Evolutionary conservation across 1,140 invertebrate species (phyloP).

Genomic region (Drosophila ficusphila): DNA sequence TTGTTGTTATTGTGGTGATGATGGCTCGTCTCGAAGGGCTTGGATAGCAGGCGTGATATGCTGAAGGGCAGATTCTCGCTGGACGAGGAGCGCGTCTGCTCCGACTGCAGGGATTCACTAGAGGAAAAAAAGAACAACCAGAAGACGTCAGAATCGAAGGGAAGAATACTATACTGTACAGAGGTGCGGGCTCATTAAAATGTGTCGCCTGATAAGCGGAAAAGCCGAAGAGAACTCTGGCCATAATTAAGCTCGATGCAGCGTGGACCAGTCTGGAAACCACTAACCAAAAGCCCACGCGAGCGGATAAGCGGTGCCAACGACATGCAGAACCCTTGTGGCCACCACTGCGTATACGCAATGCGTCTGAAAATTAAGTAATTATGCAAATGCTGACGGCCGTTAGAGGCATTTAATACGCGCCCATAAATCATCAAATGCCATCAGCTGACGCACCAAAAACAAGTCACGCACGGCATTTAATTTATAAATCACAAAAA

Average conservation of each 20-base stretch:
- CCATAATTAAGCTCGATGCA: constrained; percentile 41
- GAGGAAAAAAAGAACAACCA: not conserved
- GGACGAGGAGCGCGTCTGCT: constrained; percentile 85
- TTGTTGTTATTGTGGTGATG: constrained; percentile 53
- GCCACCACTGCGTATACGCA: constrained; percentile 59
- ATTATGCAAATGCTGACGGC: constrained; percentile 69
- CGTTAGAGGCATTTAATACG: constrained; percentile 62
- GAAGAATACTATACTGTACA: not conserved
- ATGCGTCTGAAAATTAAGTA: constrained; percentile 65
- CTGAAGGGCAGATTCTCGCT: constrained; percentile 88
- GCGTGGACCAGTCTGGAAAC: constrained; percentile 23
- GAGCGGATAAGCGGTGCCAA: constrained; percentile 16
- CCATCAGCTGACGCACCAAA: constrained; percentile 33
- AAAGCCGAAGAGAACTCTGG: constrained; percentile 47
- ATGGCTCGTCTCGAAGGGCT: constrained; percentile 87
- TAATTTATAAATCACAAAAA: constrained; percentile 38
- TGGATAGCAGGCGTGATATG: constrained; percentile 89
- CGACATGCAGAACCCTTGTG: constrained; percentile 57
- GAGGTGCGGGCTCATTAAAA: constrained; percentile 66
- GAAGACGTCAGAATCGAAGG: not conserved
- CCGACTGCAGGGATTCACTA: constrained; percentile 83
- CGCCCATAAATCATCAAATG: constrained; percentile 65
- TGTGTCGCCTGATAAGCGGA: constrained; percentile 43
- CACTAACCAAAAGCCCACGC: constrained; percentile 29
- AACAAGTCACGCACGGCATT: constrained; percentile 67